phyloP scores from a whole-genome alignment of 2,888 invertebrate species.

The Cybosia mesomella region DNA sequence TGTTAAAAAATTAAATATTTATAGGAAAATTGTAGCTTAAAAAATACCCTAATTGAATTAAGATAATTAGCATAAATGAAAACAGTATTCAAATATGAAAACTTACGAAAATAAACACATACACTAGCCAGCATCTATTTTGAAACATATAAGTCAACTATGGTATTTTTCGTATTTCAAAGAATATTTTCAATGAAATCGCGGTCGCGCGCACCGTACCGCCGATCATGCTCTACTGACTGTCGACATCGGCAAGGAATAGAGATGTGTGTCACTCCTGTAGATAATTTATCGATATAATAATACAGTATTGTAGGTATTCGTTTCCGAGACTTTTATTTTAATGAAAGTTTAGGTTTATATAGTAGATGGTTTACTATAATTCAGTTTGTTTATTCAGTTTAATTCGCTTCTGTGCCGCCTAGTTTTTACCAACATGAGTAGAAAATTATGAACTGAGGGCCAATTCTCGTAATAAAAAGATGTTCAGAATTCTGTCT shows the following conservation, averaged over 20 bases:
- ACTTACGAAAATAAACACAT: conserved; percentile 45
- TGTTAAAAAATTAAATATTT: neutral
- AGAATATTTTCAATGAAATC: conserved; percentile 48
- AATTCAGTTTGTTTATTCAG: neutral
- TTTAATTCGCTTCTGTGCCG: no score
- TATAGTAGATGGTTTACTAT: neutral
- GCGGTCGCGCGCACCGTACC: conserved; percentile 68
- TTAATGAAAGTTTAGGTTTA: neutral
- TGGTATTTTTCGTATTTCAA: conserved; percentile 23
- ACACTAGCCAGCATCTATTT: conserved; percentile 29
- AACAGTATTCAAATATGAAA: conserved; percentile 19
- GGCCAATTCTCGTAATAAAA: no score
- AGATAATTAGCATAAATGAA: conserved; percentile 16
- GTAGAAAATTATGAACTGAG: no score
- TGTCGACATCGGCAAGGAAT: conserved; percentile 64
- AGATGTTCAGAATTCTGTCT: no score
- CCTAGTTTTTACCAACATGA: no score
- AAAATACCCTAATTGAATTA: conserved; percentile 45
- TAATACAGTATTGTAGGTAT: neutral
- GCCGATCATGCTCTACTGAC: conserved; percentile 71
- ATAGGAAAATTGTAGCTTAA: neutral
- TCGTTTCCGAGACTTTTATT: neutral
- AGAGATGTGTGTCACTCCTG: conserved; percentile 62
- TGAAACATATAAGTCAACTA: conserved; percentile 22
- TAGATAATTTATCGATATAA: conserved; percentile 59